Evolutionary conservation across 2,797 vertebrate genomes (phyloP).

Genomic region (Gastrophryne carolinensis): DNA sequence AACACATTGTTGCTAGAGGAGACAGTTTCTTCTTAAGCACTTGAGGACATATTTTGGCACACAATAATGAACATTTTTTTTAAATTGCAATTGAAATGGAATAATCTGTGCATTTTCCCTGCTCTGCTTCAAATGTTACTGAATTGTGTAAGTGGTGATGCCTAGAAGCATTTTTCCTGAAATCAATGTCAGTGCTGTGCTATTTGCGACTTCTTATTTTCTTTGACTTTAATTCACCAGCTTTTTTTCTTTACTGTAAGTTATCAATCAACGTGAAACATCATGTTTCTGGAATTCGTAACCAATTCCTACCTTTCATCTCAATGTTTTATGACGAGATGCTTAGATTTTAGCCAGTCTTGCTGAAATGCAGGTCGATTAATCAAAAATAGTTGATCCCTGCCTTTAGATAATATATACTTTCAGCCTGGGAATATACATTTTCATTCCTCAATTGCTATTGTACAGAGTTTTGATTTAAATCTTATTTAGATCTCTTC

Average conservation of each 20-base stretch:
- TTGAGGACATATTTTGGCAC: too few relatives aligned
- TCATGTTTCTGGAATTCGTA: not conserved
- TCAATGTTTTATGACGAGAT: not conserved
- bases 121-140: slow-evolving; percentile 32
- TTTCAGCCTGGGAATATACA: not conserved
- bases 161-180: slow-evolving; percentile 15
- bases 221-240: not conserved
- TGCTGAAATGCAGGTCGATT: not conserved
- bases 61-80: too few relatives aligned
- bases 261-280: not conserved
- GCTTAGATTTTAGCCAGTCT: not conserved
- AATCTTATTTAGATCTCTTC: not conserved
- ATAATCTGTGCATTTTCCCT: too few relatives aligned
- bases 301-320: not conserved
- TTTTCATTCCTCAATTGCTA: not conserved
- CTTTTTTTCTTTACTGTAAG: not conserved
- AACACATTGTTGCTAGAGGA: too few relatives aligned
- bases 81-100: too few relatives aligned
- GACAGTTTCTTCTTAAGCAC: too few relatives aligned
- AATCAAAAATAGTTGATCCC: not conserved
- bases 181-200: not conserved
- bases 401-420: slow-evolving; percentile 5
- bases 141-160: slow-evolving; percentile 12
- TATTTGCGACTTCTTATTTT: not conserved
- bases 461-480: not conserved